Base-by-base conservation (phyloP, 2,888 invertebrate genomes). In the Dynastes tityus region DNA sequence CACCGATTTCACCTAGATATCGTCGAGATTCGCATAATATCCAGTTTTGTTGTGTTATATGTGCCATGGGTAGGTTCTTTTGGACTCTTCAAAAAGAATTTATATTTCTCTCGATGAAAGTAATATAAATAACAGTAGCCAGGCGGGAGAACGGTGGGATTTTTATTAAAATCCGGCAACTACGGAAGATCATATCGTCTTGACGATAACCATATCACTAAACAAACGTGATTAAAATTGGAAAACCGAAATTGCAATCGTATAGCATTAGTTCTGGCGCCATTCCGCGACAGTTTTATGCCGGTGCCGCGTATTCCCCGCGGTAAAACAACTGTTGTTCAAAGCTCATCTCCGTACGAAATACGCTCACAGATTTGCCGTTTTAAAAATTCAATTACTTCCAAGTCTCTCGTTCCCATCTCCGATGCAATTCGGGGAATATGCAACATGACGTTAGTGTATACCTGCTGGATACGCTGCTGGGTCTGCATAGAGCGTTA, bases 331-430 rank as follows among this genome's bases (percentile, higher is more conserved):
- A 63, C 63, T 63, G 32, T 63, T 63, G 63, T 63, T 63, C 63
- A 63, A 63, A 63, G 63, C 63, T 63, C 63, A 63, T 63, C 27
- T 63, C 63, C 32, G 63, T 22, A 63, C 29, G 63, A 63, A 63
- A 63, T 32, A 27, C 63, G 63, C 32, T 63, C 63, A 5, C 63
- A 63, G 63, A 63, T 63, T 63, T 29, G 63, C 63, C 63, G 63
- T 63, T 63, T 63, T 63, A 63, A 63, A 63, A 63, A 63, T 63
- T 63, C 63, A 63, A 63, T 63, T 63, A 63, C 63, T 29, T 63
- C 29, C 63, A 63, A 63, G 63, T 63, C 32, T 63, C 63, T 63
- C 27, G 63, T 63, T 63, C 32, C 63, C 63, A 63, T 63, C 63
- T 63, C 9, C 29, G 63, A 32, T 32, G 63, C 63, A 63, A 27